Conservation (phyloP, 2,888 invertebrate genomes). For the Zhengitettix transpicula region DNA sequence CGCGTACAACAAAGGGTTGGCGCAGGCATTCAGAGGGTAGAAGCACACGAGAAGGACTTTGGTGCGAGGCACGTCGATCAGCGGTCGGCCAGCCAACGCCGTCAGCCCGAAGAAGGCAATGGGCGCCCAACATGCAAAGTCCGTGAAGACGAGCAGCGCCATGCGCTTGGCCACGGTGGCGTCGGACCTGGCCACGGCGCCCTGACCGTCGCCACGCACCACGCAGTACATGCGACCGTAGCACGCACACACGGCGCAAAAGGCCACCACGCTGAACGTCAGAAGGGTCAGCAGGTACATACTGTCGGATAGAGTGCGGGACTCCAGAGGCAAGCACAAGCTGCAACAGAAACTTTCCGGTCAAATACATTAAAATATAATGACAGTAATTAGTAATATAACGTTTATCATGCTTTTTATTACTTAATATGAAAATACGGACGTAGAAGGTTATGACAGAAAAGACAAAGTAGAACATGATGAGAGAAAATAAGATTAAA, state of each 20-base stretch:
- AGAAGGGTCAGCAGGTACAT: constrained; percentile 39
- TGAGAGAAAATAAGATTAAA: too few relatives aligned
- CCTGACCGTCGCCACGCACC: constrained; percentile 23
- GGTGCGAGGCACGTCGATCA: constrained; percentile 36
- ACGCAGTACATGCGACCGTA: constrained; percentile 45
- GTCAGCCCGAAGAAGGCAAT: constrained; percentile 49
- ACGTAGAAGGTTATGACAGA: too few relatives aligned
- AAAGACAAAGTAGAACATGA: too few relatives aligned
- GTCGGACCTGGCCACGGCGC: constrained; percentile 24
- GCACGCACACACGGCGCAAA: constrained; percentile 43
- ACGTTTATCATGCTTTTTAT: too few relatives aligned
- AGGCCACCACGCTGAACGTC: constrained; percentile 42
- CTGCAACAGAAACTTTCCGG: constrained; percentile 20
- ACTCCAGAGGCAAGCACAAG: constrained; percentile 48
- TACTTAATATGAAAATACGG: too few relatives aligned
- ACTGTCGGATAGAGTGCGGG: constrained; percentile 31
- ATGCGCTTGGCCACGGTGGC: constrained; percentile 43
- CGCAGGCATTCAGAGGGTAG: constrained; percentile 50
- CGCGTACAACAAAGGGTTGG: constrained; percentile 52
- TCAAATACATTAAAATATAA: not conserved
- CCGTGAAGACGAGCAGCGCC: constrained; percentile 47
- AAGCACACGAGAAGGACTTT: constrained; percentile 46
- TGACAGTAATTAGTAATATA: too few relatives aligned
- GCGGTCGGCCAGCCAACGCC: constrained; percentile 41
- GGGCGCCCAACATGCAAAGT: constrained; percentile 45